Percentiles rank a stretch among this genome's conserved stretches.
phyloP scores from a whole-genome alignment of 2,797 vertebrate genomes.

The Notoglanidium macrostoma region DNA sequence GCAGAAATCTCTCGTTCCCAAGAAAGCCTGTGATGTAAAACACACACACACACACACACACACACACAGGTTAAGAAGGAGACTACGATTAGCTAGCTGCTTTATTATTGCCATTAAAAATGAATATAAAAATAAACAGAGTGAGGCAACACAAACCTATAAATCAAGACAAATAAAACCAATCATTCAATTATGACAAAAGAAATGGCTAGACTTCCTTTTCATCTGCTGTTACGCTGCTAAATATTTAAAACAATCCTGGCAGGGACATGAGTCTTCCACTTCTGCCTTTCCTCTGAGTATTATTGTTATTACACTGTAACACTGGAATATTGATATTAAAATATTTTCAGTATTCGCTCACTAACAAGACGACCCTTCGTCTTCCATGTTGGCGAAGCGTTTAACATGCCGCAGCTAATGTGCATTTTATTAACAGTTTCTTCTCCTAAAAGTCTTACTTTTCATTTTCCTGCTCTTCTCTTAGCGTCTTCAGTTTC shows the following conservation, averaged over 20 bases:
- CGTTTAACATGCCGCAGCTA: no score
- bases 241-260: not conserved
- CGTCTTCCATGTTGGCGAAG: no score
- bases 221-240: not conserved
- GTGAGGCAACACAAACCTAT: not conserved
- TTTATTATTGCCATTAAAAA: not conserved
- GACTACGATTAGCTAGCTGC: not conserved
- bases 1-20: constrained; percentile 70
- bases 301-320: not conserved
- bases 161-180: not conserved
- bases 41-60: constrained; percentile 9
- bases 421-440: no score
- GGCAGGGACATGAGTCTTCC: not conserved
- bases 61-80: not conserved
- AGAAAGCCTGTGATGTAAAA: not conserved
- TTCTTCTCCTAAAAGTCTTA: constrained; percentile 24
- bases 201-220: not conserved
- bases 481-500: constrained; percentile 48
- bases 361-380: no score
- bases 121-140: not conserved
- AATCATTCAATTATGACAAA: not conserved
- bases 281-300: not conserved
- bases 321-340: not conserved
- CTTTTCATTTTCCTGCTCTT: constrained; percentile 58
- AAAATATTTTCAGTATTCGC: not conserved